Conservation (phyloP, 2,888 invertebrate genomes). For the Portevinia maculata region DNA sequence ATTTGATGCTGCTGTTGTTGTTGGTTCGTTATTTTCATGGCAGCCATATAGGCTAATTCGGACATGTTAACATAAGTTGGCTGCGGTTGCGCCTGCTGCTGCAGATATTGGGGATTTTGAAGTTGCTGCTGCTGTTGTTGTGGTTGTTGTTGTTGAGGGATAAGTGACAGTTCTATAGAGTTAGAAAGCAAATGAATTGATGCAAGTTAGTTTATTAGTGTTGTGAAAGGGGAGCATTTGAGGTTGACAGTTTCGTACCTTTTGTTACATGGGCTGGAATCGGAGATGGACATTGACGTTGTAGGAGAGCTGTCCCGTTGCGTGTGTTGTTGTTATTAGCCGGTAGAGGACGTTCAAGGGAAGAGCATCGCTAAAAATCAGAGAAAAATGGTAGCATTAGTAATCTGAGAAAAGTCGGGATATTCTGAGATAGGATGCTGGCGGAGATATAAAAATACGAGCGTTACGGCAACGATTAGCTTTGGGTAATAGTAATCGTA, state of each 20-base stretch:
- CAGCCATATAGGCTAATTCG: conserved; percentile 92
- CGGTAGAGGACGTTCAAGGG: conserved; percentile 90
- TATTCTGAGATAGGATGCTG: conserved; percentile 10
- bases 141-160: conserved; percentile 77
- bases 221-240: not conserved
- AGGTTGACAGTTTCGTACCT: conserved; percentile 82
- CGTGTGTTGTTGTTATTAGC: conserved; percentile 83
- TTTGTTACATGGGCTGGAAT: conserved; percentile 91
- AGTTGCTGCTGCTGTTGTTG: conserved; percentile 76
- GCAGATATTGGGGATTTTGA: conserved; percentile 60
- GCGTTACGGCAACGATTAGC: conserved; percentile 4
- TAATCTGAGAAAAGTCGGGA: not conserved
- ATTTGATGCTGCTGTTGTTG: conserved; percentile 77
- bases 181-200: conserved; percentile 50
- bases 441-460: conserved; percentile 9
- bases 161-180: conserved; percentile 75
- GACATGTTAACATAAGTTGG: conserved; percentile 97
- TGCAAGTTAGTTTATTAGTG: conserved; percentile 56
- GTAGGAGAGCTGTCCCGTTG: conserved; percentile 81
- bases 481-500: conserved; percentile 1
- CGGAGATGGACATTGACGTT: conserved; percentile 87
- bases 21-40: conserved; percentile 87
- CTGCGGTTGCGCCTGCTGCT: conserved; percentile 82
- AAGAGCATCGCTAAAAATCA: conserved; percentile 88
- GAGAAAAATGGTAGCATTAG: not conserved